Evolutionary conservation across 2,797 vertebrate species (phyloP).

Genomic region (Hirundo rustica): DNA sequence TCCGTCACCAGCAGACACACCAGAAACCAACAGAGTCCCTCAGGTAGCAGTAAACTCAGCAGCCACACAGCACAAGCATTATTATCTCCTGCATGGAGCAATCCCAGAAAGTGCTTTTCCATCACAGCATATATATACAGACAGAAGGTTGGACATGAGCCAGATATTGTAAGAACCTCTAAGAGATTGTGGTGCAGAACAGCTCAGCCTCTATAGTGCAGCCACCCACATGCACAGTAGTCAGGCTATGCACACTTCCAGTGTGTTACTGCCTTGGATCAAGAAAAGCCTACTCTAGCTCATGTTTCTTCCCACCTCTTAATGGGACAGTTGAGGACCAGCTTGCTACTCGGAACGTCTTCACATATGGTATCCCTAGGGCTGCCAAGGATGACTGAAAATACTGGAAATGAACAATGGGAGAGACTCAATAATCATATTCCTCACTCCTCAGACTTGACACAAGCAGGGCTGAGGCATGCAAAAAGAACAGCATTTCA

Average conservation of each 20-base stretch:
- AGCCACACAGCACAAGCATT: neutral
- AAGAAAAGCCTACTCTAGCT: neutral
- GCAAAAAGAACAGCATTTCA: slow-evolving; percentile 30
- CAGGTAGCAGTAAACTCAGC: neutral
- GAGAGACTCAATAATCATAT: neutral
- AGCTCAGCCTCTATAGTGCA: neutral
- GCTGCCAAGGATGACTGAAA: slow-evolving; percentile 20
- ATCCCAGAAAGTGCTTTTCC: neutral
- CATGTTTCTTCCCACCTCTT: neutral
- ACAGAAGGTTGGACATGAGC: slow-evolving; percentile 25
- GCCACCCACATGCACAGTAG: slow-evolving; percentile 6
- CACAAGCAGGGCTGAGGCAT: neutral
- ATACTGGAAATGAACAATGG: slow-evolving; percentile 43
- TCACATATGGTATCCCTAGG: neutral
- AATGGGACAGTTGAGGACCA: neutral
- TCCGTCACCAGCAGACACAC: neutral
- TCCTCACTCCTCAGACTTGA: slow-evolving; percentile 3
- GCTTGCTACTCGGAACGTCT: neutral
- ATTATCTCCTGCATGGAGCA: neutral
- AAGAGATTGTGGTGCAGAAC: neutral
- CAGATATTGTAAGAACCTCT: neutral
- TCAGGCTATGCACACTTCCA: neutral
- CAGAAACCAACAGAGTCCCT: neutral
- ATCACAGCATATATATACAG: neutral
- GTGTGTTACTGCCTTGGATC: neutral